Conservation (phyloP, 2,113 vertebrate genomes). For the Ceratotherium simum region DNA sequence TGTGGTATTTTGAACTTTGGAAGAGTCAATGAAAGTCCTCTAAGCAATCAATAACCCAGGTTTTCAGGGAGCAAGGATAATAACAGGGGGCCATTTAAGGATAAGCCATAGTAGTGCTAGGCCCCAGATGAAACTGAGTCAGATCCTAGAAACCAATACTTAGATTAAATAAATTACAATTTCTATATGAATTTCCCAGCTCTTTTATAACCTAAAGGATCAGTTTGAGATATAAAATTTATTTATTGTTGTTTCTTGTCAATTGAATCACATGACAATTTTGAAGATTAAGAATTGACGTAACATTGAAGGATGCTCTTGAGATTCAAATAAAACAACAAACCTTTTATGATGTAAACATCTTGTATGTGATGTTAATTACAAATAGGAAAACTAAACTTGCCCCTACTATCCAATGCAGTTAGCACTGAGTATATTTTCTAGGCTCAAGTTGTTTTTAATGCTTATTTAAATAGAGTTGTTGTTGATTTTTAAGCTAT, state of each 20-base stretch:
- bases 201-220: conserved; percentile 59
- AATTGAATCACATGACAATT: conserved; percentile 39
- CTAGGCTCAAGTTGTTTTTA: conserved; percentile 77
- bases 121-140: not conserved
- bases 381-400: conserved; percentile 50
- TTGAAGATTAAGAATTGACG: conserved; percentile 54
- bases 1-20: conserved; percentile 49
- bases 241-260: conserved; percentile 31
- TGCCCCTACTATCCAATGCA: conserved; percentile 53
- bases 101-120: not conserved
- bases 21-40: conserved; percentile 20
- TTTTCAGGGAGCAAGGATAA: conserved; percentile 51
- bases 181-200: conserved; percentile 22
- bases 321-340: conserved; percentile 35
- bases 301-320: conserved; percentile 57
- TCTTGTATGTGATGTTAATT: conserved; percentile 42
- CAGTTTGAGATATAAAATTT: conserved; percentile 49
- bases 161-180: not conserved
- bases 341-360: conserved; percentile 51
- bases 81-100: not conserved
- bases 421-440: conserved; percentile 73
- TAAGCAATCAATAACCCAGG: conserved; percentile 10
- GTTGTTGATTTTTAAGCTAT: conserved; percentile 93
- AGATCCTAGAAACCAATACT: not conserved
- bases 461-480: conserved; percentile 86